phyloP scores from a whole-genome alignment of 2,888 invertebrate species.

The Heliconius ethilla region DNA sequence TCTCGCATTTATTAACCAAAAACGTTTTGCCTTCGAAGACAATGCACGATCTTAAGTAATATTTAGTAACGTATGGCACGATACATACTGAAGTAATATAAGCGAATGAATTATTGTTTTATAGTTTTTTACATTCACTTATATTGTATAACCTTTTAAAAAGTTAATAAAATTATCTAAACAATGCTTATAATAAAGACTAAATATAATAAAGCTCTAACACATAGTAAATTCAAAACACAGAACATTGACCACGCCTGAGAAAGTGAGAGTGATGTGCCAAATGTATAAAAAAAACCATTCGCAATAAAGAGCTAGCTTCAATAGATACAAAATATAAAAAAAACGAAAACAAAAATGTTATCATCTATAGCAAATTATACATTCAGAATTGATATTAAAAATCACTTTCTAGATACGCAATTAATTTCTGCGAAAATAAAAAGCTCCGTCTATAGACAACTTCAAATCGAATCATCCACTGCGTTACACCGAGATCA shows the following conservation, averaged over 20 bases:
- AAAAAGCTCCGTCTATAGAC: not conserved
- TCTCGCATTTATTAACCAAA: conserved; percentile 27
- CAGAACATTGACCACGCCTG: conserved; percentile 56
- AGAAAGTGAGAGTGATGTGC: conserved; percentile 63
- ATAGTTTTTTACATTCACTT: not conserved
- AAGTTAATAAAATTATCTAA: not conserved
- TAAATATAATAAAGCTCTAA: conserved; percentile 35
- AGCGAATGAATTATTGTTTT: not conserved
- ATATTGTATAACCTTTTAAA: not conserved
- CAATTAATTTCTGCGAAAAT: conserved; percentile 15
- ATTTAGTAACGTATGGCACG: not conserved
- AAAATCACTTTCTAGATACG: conserved; percentile 20
- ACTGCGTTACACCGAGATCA: conserved; percentile 27
- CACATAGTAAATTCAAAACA: conserved; percentile 49
- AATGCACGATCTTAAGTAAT: conserved; percentile 5
- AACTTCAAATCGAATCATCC: conserved; percentile 23
- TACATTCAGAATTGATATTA: conserved; percentile 23
- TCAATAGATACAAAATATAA: conserved; percentile 45
- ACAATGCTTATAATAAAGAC: conserved; percentile 44
- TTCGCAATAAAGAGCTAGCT: conserved; percentile 54
- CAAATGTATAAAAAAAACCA: conserved; percentile 55
- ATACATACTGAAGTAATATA: not conserved
- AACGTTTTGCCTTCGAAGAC: conserved; percentile 19
- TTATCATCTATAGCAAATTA: conserved; percentile 28
- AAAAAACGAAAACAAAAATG: conserved; percentile 53